Base-by-base conservation (phyloP, 64 coral and sea anemone genomes). In the Montipora sp. region DNA sequence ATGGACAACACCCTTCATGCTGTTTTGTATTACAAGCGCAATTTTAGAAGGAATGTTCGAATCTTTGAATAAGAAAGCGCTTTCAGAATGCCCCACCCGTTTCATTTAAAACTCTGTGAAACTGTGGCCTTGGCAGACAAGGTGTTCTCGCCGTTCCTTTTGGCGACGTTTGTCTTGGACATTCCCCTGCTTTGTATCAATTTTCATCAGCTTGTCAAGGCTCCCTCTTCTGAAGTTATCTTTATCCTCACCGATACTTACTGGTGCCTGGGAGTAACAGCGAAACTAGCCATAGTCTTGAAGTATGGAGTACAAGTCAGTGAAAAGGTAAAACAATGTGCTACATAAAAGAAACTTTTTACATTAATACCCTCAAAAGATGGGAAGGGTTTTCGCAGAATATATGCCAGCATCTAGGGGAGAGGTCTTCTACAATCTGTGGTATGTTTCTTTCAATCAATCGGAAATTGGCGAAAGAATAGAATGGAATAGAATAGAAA, bases 81-180 rank as follows among this genome's bases (percentile, higher is more conserved):
- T 15, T 44, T 43, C 80, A 65, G 59, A 83, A 9, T 2, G 5
- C 14, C 16, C 58, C 3, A 21, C 13, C 58, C 36, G 0, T 8
- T 15, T 59, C 6, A 83, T 18, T 13, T 5, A 16, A 83, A 65
- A 15, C 80, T 83, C 7, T 83, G 80, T 59, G 80, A 83, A 65
- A 83, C 58, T 46, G 59, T 83, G 7, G 23, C 24, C 59, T 16
- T 83, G 3, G 80, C 80, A 65, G 80, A 83, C 59, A 83, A 47
- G 47, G 80, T 83, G 11, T 83, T 83, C 7, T 65, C 80, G 16
- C 80, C 80, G 19, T 8, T 83, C 27, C 21, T 83, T 44, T 67
- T 83, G 58, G 15, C 19, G 24, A 18, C 59, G 59, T 21, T 83
- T 66, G 12, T 13, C 14, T 66, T 83, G 5, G 59, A 83, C 43